These are phyloP conservation scores for Lepus timidus DNA, from an alignment of 2,113 vertebrate species.

Conservation along the genomic window DNA sequence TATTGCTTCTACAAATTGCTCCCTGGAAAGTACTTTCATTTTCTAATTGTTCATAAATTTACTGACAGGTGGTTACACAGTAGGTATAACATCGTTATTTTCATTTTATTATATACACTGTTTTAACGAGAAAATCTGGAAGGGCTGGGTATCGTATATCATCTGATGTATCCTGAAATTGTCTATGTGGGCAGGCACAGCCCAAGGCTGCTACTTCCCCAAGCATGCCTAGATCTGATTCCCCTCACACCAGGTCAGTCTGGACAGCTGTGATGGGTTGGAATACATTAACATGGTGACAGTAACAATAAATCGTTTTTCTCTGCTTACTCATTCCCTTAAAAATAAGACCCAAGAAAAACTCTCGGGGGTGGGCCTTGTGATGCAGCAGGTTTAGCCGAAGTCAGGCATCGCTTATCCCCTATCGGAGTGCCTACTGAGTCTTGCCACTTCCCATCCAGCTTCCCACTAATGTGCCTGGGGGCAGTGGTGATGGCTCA, in stretches of 20 bases:
- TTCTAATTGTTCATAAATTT: slow-evolving; percentile 92
- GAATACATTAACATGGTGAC: slow-evolving; percentile 21
- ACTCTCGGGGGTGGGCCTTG: no score
- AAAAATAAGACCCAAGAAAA: slow-evolving; percentile 13
- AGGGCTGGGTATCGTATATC: slow-evolving; percentile 12
- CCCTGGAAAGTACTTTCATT: slow-evolving; percentile 88
- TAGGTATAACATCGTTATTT: slow-evolving; percentile 86
- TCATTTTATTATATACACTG: slow-evolving; percentile 82
- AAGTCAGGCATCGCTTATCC: no score
- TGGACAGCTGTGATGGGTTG: not conserved
- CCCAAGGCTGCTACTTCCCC: not conserved
- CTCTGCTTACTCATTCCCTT: not conserved
- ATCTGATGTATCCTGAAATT: not conserved
- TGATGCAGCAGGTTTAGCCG: no score
- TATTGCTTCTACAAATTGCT: slow-evolving; percentile 86
- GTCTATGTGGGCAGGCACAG: not conserved
- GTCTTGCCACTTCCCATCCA: no score
- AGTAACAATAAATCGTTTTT: not conserved
- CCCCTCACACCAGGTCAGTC: not conserved
- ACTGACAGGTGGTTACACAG: slow-evolving; percentile 90
- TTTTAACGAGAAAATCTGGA: slow-evolving; percentile 82
- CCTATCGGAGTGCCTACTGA: no score
- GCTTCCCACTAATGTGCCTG: no score
- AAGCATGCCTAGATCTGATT: not conserved
- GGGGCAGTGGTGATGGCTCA: no score